Conservation (phyloP, 2,888 invertebrate genomes). For the Drosophila kambysellisi region DNA sequence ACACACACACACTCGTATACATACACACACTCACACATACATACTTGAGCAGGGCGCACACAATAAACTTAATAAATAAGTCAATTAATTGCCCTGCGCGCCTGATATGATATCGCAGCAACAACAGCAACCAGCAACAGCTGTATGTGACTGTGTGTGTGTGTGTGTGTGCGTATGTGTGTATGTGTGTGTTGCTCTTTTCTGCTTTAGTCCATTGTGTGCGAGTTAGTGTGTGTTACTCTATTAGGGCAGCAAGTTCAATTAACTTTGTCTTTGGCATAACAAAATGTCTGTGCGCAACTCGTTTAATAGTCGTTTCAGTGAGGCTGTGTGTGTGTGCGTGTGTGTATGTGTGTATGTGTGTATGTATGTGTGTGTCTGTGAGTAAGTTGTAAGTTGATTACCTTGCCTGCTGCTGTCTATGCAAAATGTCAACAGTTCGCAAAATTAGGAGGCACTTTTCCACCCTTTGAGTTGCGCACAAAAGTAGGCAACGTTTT, state of each 20-base stretch:
- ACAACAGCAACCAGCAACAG: constrained; percentile 53
- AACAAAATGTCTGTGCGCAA: constrained; percentile 70
- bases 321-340: background rate
- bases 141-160: constrained; percentile 7
- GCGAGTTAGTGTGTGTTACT: constrained; percentile 41
- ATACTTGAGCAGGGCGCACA: constrained; percentile 46
- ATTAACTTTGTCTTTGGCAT: constrained; percentile 77
- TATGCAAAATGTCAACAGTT: constrained; percentile 4
- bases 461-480: constrained; percentile 4
- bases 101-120: constrained; percentile 67
- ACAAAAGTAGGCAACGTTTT: constrained; percentile 34
- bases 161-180: background rate
- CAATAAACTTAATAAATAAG: constrained; percentile 81
- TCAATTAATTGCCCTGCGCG: constrained; percentile 75
- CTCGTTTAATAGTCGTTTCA: constrained; percentile 66
- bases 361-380: background rate
- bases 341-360: background rate
- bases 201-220: constrained; percentile 5
- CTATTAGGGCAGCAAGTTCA: constrained; percentile 69
- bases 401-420: constrained; percentile 21
- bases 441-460: constrained; percentile 19
- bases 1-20: constrained; percentile 14
- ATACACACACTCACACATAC: constrained; percentile 6
- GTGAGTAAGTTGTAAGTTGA: constrained; percentile 43
- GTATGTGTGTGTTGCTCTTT: constrained; percentile 9